Percentiles rank a stretch among this genome's conserved stretches.
Conservation (phyloP, 2,113 vertebrate genomes). For the Leucosticte australis region DNA sequence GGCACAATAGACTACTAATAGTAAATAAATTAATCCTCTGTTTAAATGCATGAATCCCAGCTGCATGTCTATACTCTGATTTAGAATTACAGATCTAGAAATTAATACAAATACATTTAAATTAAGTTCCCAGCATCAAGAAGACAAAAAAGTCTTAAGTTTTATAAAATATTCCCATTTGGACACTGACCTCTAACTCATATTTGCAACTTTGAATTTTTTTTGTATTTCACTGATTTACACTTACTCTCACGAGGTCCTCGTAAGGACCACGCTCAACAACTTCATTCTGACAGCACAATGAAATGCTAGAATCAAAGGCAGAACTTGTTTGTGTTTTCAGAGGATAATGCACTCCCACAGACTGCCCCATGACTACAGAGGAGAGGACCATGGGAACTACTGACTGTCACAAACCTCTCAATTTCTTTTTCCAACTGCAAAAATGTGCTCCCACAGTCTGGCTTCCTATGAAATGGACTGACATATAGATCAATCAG, state of each 20-base stretch:
- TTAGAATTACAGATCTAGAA: background rate
- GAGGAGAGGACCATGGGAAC: background rate
- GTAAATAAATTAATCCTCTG: background rate
- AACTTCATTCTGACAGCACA: background rate
- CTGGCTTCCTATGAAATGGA: background rate
- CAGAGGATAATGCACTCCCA: background rate
- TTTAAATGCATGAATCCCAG: background rate
- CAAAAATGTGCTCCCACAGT: background rate
- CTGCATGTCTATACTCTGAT: background rate
- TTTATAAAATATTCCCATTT: background rate
- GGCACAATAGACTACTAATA: background rate
- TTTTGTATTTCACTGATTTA: background rate
- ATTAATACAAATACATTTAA: background rate
- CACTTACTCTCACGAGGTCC: background rate
- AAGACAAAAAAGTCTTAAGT: background rate
- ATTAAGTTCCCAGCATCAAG: background rate
- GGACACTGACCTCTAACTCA: background rate
- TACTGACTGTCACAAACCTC: background rate
- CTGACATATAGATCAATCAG: background rate
- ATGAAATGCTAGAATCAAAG: background rate
- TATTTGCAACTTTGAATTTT: background rate
- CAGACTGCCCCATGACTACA: background rate
- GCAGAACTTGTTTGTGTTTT: background rate
- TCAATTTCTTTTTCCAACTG: background rate
- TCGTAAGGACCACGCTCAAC: background rate